These are phyloP conservation scores for Malacoctenus gilli DNA, from an alignment of 2,797 vertebrate genomes.

Conservation along the genomic window DNA sequence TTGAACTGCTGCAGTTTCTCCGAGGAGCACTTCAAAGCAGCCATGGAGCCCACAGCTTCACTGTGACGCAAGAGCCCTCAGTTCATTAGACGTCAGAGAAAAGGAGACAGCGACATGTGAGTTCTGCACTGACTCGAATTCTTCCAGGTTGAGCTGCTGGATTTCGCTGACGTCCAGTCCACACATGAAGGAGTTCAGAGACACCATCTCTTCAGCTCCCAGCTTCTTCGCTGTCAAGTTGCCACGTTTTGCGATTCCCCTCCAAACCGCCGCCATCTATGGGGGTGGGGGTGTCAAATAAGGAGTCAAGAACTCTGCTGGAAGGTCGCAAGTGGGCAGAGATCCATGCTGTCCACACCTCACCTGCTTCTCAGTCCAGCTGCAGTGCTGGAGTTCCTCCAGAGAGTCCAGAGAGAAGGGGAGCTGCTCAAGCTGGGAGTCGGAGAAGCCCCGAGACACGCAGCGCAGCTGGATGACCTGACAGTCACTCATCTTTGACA, in stretches of 20 bases:
- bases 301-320: background rate
- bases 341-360: background rate
- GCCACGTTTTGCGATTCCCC: constrained; percentile 34
- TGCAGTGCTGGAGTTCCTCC: constrained; percentile 63
- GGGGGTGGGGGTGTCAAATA: background rate
- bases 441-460: constrained; percentile 65
- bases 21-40: constrained; percentile 51
- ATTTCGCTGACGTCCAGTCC: constrained; percentile 69
- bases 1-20: constrained; percentile 49
- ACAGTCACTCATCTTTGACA: constrained; percentile 56
- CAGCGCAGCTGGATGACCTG: constrained; percentile 70
- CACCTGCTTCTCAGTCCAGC: constrained; percentile 77
- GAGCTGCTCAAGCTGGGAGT: constrained; percentile 59
- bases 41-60: constrained; percentile 70
- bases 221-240: constrained; percentile 50
- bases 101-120: background rate
- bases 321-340: too few species aligned
- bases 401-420: constrained; percentile 67
- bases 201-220: constrained; percentile 60
- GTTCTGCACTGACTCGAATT: constrained; percentile 71
- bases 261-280: constrained; percentile 71
- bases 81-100: too few species aligned
- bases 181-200: constrained; percentile 76
- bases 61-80: constrained; percentile 54
- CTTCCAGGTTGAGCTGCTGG: constrained; percentile 42